A percentile compares a stretch with the other conserved stretches of the same genome.
phyloP scores from a whole-genome alignment of 2,888 invertebrate species.

The Chydorus sphaericus region DNA sequence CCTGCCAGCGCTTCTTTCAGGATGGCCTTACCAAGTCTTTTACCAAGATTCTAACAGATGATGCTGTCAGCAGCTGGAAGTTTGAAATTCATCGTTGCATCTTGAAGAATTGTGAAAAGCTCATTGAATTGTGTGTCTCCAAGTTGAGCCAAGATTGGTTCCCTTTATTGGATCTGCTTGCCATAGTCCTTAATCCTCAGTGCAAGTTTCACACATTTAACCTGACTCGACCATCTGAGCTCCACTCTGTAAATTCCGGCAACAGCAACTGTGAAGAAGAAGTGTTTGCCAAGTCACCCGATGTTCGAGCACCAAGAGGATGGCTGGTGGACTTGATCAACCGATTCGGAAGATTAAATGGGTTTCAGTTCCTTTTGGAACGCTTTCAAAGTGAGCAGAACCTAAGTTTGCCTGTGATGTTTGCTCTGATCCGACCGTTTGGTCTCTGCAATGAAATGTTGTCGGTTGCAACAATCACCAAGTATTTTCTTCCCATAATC shows the following conservation, averaged over 20 bases:
- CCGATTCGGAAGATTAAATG: slow-evolving; percentile 76
- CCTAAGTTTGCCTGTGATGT: slow-evolving; percentile 59
- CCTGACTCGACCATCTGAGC: slow-evolving; percentile 57
- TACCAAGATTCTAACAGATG: slow-evolving; percentile 91
- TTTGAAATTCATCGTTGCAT: slow-evolving; percentile 92
- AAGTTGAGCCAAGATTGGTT: slow-evolving; percentile 83
- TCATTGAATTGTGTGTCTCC: slow-evolving; percentile 81
- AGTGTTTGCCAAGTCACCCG: slow-evolving; percentile 54
- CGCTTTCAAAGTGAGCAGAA: slow-evolving; percentile 61
- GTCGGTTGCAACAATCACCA: slow-evolving; percentile 75
- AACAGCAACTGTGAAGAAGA: slow-evolving; percentile 56
- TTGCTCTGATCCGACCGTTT: slow-evolving; percentile 73
- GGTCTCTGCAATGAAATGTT: slow-evolving; percentile 82
- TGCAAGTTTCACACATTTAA: slow-evolving; percentile 89
- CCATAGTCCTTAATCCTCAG: slow-evolving; percentile 86
- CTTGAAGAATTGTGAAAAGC: slow-evolving; percentile 77
- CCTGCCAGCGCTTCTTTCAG: slow-evolving; percentile 86
- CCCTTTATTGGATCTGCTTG: slow-evolving; percentile 75
- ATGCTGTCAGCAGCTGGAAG: slow-evolving; percentile 96
- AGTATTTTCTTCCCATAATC: slow-evolving; percentile 81
- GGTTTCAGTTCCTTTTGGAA: slow-evolving; percentile 71
- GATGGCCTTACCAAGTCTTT: slow-evolving; percentile 89
- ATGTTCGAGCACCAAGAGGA: slow-evolving; percentile 73
- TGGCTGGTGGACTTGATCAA: slow-evolving; percentile 95
- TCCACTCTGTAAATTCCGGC: slow-evolving; percentile 43